Conservation (phyloP, 2,888 invertebrate species). For the Ptychoptera albimana region DNA sequence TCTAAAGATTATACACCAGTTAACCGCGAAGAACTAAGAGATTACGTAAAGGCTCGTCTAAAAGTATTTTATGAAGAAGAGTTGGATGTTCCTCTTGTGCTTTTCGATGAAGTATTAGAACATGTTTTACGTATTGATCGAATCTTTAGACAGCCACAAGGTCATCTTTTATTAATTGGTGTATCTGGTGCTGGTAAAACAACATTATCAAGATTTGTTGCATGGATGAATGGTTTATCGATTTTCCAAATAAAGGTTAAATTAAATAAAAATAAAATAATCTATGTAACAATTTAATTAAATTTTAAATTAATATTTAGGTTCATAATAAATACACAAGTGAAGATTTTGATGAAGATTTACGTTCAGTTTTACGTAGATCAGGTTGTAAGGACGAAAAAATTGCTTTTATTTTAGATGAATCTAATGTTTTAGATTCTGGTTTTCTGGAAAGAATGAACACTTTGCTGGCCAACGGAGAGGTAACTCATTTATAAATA, state of each 20-base stretch:
- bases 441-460: conserved; percentile 99
- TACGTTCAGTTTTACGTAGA: conserved; percentile 71
- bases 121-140: conserved; percentile 97
- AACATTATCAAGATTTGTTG: conserved; percentile 95
- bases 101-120: conserved; percentile 99
- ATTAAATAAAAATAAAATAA: neutral
- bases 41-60: conserved; percentile 92
- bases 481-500: conserved; percentile 32
- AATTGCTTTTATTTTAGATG: conserved; percentile 97
- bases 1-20: conserved; percentile 97
- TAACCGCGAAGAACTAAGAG: conserved; percentile 81
- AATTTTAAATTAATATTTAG: conserved; percentile 26
- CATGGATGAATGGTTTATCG: conserved; percentile 99
- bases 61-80: conserved; percentile 99
- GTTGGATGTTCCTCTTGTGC: conserved; percentile 90
- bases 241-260: conserved; percentile 99
- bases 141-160: conserved; percentile 98
- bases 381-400: conserved; percentile 94
- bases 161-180: conserved; percentile 92
- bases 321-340: conserved; percentile 98
- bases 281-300: neutral
- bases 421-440: conserved; percentile 96
- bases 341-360: conserved; percentile 97
- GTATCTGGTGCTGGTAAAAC: conserved; percentile 99
- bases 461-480: conserved; percentile 94